phyloP scores from a whole-genome alignment of 92 coral and sea anemone species.

The Zoanthus sociatus region DNA sequence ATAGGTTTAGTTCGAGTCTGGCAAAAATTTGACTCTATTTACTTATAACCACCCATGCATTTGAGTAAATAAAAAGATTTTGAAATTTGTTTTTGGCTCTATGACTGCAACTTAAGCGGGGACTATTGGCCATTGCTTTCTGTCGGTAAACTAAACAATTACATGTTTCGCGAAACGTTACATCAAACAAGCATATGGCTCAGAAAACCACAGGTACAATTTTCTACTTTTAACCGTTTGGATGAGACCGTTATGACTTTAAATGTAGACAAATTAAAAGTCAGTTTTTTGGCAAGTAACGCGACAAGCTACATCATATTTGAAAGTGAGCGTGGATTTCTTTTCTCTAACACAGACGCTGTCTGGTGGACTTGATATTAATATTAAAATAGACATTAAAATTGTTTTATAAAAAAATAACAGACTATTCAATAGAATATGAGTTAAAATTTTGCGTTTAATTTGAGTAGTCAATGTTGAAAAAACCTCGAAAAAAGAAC shows the following conservation, averaged over 20 bases:
- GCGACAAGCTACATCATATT: no score
- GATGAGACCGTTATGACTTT: neutral
- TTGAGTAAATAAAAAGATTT: constrained; percentile 26
- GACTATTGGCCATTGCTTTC: neutral
- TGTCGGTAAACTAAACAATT: neutral
- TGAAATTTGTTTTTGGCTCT: neutral
- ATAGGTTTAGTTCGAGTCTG: constrained; percentile 22
- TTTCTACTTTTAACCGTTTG: neutral
- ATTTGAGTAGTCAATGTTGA: no score
- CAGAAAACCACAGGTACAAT: neutral
- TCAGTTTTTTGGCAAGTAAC: no score
- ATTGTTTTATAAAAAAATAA: no score
- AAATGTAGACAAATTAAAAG: no score
- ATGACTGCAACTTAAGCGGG: neutral
- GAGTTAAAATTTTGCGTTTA: no score
- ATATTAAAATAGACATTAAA: no score
- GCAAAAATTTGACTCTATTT: neutral
- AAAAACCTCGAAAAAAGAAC: no score
- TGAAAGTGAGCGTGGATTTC: no score
- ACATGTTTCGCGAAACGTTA: neutral
- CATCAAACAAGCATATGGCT: neutral
- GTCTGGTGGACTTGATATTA: no score
- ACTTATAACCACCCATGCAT: neutral
- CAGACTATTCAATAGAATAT: no score
- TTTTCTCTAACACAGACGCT: no score